A percentile compares a stretch with the other conserved stretches of the same genome.
These are phyloP conservation scores for Prionace glauca DNA, from an alignment of 2,797 vertebrate genomes.

Conservation along the genomic window DNA sequence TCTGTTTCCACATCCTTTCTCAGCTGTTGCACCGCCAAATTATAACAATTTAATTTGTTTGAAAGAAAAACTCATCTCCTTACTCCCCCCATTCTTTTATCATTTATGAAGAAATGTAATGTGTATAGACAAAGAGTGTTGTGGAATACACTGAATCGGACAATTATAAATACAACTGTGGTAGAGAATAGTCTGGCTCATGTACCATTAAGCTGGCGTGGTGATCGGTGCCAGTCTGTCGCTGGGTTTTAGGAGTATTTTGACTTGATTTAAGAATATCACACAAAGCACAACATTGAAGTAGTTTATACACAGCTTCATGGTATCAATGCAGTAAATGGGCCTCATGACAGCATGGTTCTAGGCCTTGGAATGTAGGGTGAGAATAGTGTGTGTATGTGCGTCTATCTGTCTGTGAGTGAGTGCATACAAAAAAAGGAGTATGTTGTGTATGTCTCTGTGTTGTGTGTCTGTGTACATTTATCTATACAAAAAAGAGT, in stretches of 20 bases:
- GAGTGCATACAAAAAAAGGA: too few species aligned
- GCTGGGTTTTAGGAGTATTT: not conserved
- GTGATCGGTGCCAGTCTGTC: not conserved
- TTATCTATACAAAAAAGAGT: too few species aligned
- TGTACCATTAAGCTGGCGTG: not conserved
- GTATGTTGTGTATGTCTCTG: not conserved
- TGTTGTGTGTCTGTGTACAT: not conserved
- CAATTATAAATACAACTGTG: not conserved
- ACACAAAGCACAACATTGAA: not conserved
- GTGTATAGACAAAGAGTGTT: not conserved
- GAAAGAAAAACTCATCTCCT: not conserved
- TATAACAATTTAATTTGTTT: not conserved
- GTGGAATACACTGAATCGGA: not conserved
- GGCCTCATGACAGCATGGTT: not conserved
- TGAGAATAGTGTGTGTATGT: not conserved
- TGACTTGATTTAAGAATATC: not conserved
- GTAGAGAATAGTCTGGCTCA: not conserved
- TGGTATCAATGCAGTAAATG: not conserved
- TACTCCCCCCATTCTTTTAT: not conserved
- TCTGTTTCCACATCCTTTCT: not conserved
- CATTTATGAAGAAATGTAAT: not conserved
- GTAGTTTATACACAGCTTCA: not conserved
- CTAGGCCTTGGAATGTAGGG: not conserved
- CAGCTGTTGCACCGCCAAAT: not conserved
- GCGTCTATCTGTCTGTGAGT: not conserved